Evolutionary conservation across 2,888 invertebrate species (phyloP).

Genomic region (Scaptomyza caliginosa): DNA sequence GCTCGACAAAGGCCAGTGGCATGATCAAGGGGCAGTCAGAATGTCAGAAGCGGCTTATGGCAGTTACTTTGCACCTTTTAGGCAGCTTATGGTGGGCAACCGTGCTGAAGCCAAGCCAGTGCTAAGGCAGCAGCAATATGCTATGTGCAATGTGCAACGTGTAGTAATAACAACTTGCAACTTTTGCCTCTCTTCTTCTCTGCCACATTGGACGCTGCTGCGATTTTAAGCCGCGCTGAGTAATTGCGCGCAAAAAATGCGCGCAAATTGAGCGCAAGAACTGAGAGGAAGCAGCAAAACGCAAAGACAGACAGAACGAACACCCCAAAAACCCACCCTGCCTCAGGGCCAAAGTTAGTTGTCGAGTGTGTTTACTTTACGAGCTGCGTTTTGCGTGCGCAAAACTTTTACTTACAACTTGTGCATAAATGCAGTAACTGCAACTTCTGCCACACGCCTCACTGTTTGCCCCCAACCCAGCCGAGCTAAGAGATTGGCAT

Average conservation of each 20-base stretch:
- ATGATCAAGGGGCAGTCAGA: slow-evolving; percentile 20
- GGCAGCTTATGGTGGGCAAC: slow-evolving; percentile 59
- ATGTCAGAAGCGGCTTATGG: slow-evolving; percentile 63
- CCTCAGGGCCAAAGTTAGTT: slow-evolving; percentile 58
- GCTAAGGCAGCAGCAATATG: slow-evolving; percentile 31
- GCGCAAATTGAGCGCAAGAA: slow-evolving; percentile 81
- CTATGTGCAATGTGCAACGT: slow-evolving; percentile 24
- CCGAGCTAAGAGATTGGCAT: slow-evolving; percentile 71
- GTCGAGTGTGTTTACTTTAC: slow-evolving; percentile 76
- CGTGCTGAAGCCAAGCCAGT: slow-evolving; percentile 51
- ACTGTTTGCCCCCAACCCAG: slow-evolving; percentile 9
- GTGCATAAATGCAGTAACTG: slow-evolving; percentile 73
- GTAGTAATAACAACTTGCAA: slow-evolving; percentile 23
- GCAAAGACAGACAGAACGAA: slow-evolving; percentile 10
- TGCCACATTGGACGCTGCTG: slow-evolving; percentile 8
- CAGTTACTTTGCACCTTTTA: slow-evolving; percentile 76
- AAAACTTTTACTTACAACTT: slow-evolving; percentile 78
- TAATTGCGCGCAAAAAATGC: slow-evolving; percentile 81
- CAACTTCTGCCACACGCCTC: slow-evolving; percentile 29
- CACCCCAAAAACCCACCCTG: neutral
- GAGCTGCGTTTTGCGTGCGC: slow-evolving; percentile 79
- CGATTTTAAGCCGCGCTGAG: slow-evolving; percentile 75
- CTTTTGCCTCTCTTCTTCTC: slow-evolving; percentile 15
- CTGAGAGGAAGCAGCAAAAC: neutral
- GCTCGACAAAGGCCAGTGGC: neutral